These are phyloP conservation scores for Apotomis turbidana DNA, from an alignment of 2,888 invertebrate species.

Conservation along the genomic window DNA sequence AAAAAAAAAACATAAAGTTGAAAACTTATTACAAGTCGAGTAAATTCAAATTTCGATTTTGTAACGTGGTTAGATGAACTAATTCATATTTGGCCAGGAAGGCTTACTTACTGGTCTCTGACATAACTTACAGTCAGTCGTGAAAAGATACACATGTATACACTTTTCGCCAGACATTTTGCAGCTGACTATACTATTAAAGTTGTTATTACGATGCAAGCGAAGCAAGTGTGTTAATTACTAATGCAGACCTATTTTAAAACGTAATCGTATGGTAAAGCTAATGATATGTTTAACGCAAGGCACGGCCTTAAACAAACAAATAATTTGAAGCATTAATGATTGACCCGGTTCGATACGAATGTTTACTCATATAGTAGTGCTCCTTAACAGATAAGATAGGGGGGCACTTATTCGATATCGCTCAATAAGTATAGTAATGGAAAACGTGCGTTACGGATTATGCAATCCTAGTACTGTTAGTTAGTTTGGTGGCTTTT, in stretches of 20 bases:
- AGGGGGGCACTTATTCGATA: slow-evolving; percentile 35
- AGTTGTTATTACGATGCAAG: slow-evolving; percentile 12
- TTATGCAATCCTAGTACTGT: slow-evolving; percentile 26
- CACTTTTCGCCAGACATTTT: no score
- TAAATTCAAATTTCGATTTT: no score
- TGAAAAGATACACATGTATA: no score
- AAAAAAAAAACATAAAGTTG: no score
- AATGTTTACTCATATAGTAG: slow-evolving; percentile 61
- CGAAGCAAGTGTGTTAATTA: slow-evolving; percentile 30
- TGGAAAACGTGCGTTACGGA: slow-evolving; percentile 37
- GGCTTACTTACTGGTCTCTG: no score
- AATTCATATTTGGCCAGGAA: no score
- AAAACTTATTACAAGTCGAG: no score
- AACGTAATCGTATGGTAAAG: slow-evolving; percentile 28
- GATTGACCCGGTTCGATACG: slow-evolving; percentile 75
- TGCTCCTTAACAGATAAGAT: slow-evolving; percentile 67
- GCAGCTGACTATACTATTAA: background rate
- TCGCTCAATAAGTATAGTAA: slow-evolving; percentile 40
- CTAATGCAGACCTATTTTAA: slow-evolving; percentile 23
- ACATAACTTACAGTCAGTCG: no score
- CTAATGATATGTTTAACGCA: slow-evolving; percentile 30
- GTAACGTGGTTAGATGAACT: no score
- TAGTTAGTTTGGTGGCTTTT: background rate
- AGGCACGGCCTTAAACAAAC: slow-evolving; percentile 39
- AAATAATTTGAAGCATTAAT: slow-evolving; percentile 52